A percentile compares a stretch with the other conserved stretches of the same genome.
phyloP scores from a whole-genome alignment of 2,888 invertebrate genomes.

The Calliphora vomitoria region DNA sequence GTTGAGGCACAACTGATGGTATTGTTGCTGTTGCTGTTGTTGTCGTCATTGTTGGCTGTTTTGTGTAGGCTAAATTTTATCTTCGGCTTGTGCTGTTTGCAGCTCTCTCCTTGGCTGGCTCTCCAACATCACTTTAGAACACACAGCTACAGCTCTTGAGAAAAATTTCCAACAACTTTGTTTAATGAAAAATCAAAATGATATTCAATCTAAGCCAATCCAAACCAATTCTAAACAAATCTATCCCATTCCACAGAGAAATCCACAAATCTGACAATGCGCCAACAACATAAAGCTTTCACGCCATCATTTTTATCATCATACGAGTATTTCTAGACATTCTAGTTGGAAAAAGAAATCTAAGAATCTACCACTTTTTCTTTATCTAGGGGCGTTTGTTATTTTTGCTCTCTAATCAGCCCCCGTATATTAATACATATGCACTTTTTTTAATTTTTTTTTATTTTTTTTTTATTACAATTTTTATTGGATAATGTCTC shows the following conservation, averaged over 20 bases:
- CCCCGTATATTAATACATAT: conserved; percentile 70
- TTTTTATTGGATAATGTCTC: conserved; percentile 75
- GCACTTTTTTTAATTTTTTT: conserved; percentile 12
- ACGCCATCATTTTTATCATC: conserved; percentile 48
- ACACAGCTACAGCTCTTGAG: conserved; percentile 21
- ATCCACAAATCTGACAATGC: conserved; percentile 4
- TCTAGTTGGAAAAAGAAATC: conserved; percentile 29
- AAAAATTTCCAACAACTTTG: conserved; percentile 49
- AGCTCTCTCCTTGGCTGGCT: conserved; percentile 39
- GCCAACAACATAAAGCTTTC: conserved; percentile 7
- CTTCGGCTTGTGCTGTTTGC: conserved; percentile 38
- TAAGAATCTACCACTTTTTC: conserved; percentile 72
- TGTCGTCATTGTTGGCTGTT: conserved; percentile 44
- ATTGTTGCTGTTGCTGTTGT: conserved; percentile 48
- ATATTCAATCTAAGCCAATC: conserved; percentile 51
- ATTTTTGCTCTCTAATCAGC: conserved; percentile 71
- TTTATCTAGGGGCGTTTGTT: conserved; percentile 64
- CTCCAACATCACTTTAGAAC: conserved; percentile 18
- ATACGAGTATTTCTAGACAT: not conserved
- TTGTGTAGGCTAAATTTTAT: conserved; percentile 58
- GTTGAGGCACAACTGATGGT: conserved; percentile 45
- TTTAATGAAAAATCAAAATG: conserved; percentile 40
- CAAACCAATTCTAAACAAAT: conserved; percentile 53
- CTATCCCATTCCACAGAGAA: conserved; percentile 14
- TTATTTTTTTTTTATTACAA: conserved; percentile 54